phyloP scores from a whole-genome alignment of 1,140 invertebrate species.

The Littorina saxatilis region DNA sequence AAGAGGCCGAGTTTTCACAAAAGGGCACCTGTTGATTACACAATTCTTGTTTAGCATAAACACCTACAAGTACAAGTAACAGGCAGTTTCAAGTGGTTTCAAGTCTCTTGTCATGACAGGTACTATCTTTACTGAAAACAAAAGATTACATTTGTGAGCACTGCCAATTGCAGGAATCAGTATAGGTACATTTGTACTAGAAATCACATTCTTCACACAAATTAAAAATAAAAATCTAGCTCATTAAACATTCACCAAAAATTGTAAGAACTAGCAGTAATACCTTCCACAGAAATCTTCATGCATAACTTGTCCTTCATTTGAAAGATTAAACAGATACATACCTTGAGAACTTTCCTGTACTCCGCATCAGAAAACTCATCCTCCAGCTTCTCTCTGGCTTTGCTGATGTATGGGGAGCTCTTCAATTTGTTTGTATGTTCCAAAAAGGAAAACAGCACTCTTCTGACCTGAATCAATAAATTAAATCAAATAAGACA shows the following conservation, averaged over 20 bases:
- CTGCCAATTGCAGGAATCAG: too few relatives aligned
- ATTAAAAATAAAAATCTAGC: too few relatives aligned
- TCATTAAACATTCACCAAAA: too few relatives aligned
- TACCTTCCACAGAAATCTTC: too few relatives aligned
- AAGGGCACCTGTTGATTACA: not conserved
- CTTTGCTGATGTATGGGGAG: slow-evolving; percentile 4
- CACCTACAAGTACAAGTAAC: not conserved
- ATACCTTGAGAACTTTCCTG: slow-evolving; percentile 1
- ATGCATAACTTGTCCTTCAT: too few relatives aligned
- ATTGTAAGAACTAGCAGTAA: too few relatives aligned
- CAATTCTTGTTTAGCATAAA: not conserved
- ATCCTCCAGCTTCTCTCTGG: not conserved
- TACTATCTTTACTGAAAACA: too few relatives aligned
- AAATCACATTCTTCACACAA: too few relatives aligned
- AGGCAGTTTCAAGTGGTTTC: too few relatives aligned
- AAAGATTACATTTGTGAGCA: too few relatives aligned
- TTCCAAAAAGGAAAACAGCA: slow-evolving; percentile 15
- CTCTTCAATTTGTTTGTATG: not conserved
- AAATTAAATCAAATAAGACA: not conserved
- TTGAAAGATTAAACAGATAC: not conserved
- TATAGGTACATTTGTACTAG: too few relatives aligned
- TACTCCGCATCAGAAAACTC: not conserved
- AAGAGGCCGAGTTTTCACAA: not conserved
- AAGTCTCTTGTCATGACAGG: too few relatives aligned
- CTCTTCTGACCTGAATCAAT: slow-evolving; percentile 8